These are phyloP conservation scores for Parauchenoglanis ngamensis DNA, from an alignment of 2,797 vertebrate genomes.

Conservation along the genomic window DNA sequence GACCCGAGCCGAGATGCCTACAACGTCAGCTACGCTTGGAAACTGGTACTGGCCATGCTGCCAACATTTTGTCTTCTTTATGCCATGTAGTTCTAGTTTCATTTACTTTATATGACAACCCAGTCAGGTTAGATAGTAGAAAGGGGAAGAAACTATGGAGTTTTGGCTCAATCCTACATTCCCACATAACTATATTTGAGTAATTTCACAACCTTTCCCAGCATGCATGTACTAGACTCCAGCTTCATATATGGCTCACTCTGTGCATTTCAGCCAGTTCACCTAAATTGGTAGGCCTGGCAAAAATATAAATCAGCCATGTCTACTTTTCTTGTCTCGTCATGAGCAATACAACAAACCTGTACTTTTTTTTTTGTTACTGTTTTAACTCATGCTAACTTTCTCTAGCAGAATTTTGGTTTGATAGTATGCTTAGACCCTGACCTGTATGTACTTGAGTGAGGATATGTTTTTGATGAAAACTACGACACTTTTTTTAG, in stretches of 20 bases:
- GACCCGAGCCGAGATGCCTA: slow-evolving; percentile 88
- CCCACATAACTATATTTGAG: neutral
- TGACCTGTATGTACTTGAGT: neutral
- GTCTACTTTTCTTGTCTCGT: neutral
- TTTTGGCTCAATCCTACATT: neutral
- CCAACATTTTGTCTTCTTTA: neutral
- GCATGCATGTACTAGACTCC: neutral
- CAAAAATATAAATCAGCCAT: neutral
- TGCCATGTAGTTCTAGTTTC: neutral
- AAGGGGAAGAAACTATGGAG: neutral
- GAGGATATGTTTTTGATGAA: neutral
- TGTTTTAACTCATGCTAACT: neutral
- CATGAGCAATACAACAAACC: neutral
- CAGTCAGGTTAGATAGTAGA: neutral
- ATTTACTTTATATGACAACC: neutral
- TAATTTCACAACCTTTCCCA: neutral
- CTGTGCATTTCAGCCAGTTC: neutral
- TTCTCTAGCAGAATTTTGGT: neutral
- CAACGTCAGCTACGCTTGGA: slow-evolving; percentile 99
- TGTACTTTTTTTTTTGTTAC: neutral
- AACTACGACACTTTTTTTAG: neutral
- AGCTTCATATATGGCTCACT: neutral
- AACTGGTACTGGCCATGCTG: slow-evolving; percentile 80
- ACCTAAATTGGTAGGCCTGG: neutral
- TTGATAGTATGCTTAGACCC: neutral